A percentile compares a stretch with the other conserved stretches of the same genome.
Conservation (phyloP, 2,113 vertebrate species). For the Harpagus bidentatus region DNA sequence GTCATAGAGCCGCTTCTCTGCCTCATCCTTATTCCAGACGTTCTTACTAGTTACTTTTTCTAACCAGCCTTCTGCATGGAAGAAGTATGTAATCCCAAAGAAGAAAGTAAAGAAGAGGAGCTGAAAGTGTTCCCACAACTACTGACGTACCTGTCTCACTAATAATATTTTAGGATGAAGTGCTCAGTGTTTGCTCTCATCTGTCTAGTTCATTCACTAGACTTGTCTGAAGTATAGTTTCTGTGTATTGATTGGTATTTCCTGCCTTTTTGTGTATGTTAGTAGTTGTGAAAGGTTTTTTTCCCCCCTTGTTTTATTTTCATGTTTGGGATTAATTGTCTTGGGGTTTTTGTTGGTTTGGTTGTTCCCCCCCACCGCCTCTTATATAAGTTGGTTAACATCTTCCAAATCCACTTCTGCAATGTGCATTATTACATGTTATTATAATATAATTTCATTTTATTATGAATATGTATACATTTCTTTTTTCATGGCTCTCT, state of each 20-base stretch:
- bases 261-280: not conserved
- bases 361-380: no score
- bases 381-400: not conserved
- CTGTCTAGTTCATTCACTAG: not conserved
- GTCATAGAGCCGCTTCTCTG: not conserved
- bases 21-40: not conserved
- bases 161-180: not conserved
- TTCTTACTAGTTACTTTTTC: not conserved
- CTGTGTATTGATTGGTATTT: not conserved
- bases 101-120: not conserved
- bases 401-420: not conserved
- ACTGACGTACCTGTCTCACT: not conserved
- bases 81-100: not conserved
- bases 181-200: not conserved
- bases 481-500: not conserved
- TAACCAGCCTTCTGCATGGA: not conserved
- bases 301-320: not conserved
- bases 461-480: not conserved
- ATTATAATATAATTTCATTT: not conserved
- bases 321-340: not conserved
- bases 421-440: not conserved
- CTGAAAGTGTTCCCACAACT: not conserved
- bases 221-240: not conserved
- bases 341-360: not conserved
- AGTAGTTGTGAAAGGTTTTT: not conserved